phyloP scores from a whole-genome alignment of 2,888 invertebrate genomes.

The Agriopis leucophaearia region DNA sequence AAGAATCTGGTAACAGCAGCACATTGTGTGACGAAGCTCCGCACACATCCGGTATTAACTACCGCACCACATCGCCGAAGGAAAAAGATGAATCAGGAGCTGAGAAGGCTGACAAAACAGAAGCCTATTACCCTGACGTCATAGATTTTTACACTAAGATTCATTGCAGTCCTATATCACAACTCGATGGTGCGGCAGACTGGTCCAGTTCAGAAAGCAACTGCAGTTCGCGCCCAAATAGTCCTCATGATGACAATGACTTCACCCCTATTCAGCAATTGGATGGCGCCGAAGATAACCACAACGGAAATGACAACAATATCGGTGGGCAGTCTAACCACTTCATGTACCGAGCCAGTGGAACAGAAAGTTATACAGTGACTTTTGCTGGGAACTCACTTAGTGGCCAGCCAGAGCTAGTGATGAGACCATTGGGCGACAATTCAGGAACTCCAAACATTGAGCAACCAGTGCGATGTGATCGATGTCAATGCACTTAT shows the following conservation, averaged over 20 bases:
- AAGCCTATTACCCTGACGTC: constrained; percentile 80
- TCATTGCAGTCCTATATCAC: constrained; percentile 87
- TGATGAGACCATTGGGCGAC: constrained; percentile 80
- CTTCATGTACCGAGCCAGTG: constrained; percentile 80
- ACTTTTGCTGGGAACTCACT: constrained; percentile 84
- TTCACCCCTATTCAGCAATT: constrained; percentile 88
- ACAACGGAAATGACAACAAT: constrained; percentile 64
- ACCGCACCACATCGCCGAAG: constrained; percentile 73
- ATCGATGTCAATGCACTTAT: constrained; percentile 95
- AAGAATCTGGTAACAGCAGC: constrained; percentile 61
- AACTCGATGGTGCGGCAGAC: constrained; percentile 90
- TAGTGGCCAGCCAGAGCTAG: constrained; percentile 79
- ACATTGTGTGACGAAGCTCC: constrained; percentile 72
- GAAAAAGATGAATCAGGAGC: constrained; percentile 69
- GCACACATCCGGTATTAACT: constrained; percentile 80
- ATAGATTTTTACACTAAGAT: constrained; percentile 85
- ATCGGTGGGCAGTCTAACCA: constrained; percentile 73
- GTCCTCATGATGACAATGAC: constrained; percentile 72
- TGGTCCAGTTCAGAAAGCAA: constrained; percentile 87
- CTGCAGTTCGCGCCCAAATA: constrained; percentile 78
- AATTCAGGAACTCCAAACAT: constrained; percentile 73
- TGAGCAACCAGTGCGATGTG: constrained; percentile 93
- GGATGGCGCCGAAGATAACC: constrained; percentile 90
- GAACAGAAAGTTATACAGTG: constrained; percentile 81
- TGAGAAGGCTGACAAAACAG: constrained; percentile 75